Evolutionary conservation across 2,113 vertebrate species (phyloP).

Genomic region (Ia io): DNA sequence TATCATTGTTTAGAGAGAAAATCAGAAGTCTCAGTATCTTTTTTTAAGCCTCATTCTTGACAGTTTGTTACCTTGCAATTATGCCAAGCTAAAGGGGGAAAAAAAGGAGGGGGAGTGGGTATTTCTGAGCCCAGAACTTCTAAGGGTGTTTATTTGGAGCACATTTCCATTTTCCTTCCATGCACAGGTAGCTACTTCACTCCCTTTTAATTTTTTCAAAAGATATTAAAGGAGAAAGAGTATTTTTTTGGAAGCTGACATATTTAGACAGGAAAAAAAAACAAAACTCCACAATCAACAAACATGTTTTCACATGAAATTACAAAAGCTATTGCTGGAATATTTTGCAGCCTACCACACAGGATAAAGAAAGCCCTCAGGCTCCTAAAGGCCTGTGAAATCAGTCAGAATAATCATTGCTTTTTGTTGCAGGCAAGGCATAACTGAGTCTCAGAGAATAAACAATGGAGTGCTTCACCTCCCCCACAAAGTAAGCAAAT

Average conservation of each 20-base stretch:
- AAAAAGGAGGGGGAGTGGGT: neutral
- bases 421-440: neutral
- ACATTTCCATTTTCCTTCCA: conserved; percentile 68
- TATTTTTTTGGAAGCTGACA: neutral
- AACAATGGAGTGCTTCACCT: neutral
- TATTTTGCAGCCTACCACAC: neutral
- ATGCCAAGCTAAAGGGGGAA: neutral
- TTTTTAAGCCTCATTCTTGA: neutral
- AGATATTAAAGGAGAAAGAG: neutral
- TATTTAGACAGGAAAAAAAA: neutral
- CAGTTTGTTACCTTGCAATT: neutral
- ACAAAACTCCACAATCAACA: neutral
- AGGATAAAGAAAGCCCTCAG: neutral
- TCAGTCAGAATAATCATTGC: neutral
- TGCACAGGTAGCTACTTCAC: conserved; percentile 58
- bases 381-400: neutral
- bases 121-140: conserved; percentile 45
- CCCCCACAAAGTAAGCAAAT: neutral
- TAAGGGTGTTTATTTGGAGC: conserved; percentile 61
- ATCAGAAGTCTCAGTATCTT: neutral
- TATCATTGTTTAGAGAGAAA: neutral
- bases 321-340: neutral
- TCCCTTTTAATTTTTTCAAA: conserved; percentile 54
- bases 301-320: neutral
- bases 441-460: neutral